These are phyloP conservation scores for Liparis tanakae DNA, from an alignment of 2,797 vertebrate genomes.

Conservation along the genomic window DNA sequence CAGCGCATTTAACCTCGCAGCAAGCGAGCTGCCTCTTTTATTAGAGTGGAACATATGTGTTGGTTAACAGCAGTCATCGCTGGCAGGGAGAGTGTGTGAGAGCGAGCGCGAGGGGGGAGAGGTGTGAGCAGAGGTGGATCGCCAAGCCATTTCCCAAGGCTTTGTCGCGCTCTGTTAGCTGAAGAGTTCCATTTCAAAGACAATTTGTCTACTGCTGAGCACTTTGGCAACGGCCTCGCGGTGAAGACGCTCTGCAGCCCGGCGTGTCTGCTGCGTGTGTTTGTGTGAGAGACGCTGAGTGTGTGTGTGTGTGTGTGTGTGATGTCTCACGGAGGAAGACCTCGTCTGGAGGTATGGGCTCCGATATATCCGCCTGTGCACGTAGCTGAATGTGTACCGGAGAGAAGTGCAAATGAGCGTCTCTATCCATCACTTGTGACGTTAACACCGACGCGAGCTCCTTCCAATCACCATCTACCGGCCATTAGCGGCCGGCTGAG, in stretches of 20 bases:
- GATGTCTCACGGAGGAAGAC: neutral
- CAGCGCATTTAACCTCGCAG: constrained; percentile 25
- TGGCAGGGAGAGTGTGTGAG: constrained; percentile 21
- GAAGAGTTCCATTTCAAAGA: constrained; percentile 70
- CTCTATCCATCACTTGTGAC: constrained; percentile 35
- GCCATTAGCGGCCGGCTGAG: constrained; percentile 45
- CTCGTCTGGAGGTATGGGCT: neutral
- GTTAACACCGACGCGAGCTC: constrained; percentile 23
- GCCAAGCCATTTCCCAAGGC: constrained; percentile 74
- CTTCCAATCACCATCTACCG: constrained; percentile 48
- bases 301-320: neutral
- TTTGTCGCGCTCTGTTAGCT: constrained; percentile 73
- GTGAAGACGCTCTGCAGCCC: constrained; percentile 28
- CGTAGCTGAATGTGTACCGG: neutral
- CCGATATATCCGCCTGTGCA: neutral
- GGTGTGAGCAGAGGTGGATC: constrained; percentile 73
- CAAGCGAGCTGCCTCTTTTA: constrained; percentile 13
- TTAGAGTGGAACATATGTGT: constrained; percentile 43
- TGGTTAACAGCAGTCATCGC: constrained; percentile 47
- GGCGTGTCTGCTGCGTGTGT: neutral
- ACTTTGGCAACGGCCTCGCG: constrained; percentile 50
- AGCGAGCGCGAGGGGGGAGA: constrained; percentile 32
- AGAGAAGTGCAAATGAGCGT: neutral
- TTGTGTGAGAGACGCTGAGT: constrained; percentile 6
- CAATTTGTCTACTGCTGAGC: constrained; percentile 70